These are phyloP conservation scores for Sardina pilchardus DNA, from an alignment of 2,113 vertebrate genomes.

Conservation along the genomic window DNA sequence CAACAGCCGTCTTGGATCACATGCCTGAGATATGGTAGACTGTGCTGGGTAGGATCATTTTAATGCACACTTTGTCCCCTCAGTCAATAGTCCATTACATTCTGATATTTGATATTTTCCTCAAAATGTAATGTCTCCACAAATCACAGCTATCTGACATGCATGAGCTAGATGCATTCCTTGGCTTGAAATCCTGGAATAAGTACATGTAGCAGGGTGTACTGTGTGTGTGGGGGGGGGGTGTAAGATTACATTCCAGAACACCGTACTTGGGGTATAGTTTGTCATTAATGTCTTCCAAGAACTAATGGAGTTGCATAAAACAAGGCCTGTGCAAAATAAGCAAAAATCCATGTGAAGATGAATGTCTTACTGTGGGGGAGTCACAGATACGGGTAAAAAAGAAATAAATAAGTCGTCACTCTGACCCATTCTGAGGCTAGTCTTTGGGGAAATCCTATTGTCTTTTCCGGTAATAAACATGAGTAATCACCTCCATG, in stretches of 20 bases:
- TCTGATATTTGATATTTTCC: background rate
- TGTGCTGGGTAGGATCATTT: background rate
- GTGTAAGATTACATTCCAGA: background rate
- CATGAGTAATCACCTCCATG: constrained; percentile 86
- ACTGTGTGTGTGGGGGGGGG: background rate
- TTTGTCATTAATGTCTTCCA: background rate
- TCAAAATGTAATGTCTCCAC: background rate
- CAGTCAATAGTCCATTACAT: background rate
- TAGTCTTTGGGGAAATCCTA: constrained; percentile 75
- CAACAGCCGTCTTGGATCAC: background rate
- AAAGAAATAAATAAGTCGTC: constrained; percentile 74
- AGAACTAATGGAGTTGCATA: constrained; percentile 16
- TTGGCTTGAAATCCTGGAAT: constrained; percentile 10
- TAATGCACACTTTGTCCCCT: constrained; percentile 12
- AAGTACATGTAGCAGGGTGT: background rate
- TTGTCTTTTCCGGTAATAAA: constrained; percentile 83
- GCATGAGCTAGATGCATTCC: background rate
- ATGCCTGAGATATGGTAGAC: background rate
- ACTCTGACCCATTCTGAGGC: constrained; percentile 63
- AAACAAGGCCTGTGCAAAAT: constrained; percentile 21
- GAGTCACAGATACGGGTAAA: constrained; percentile 56
- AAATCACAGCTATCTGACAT: background rate
- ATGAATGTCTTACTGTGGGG: constrained; percentile 47
- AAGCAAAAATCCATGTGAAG: constrained; percentile 37
- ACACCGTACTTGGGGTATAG: background rate